Evolutionary conservation across 2,113 vertebrate species (phyloP), one percentile per base, ranked within the genome.

Genomic region (Cryptomyrus ogoouensis): DNA sequence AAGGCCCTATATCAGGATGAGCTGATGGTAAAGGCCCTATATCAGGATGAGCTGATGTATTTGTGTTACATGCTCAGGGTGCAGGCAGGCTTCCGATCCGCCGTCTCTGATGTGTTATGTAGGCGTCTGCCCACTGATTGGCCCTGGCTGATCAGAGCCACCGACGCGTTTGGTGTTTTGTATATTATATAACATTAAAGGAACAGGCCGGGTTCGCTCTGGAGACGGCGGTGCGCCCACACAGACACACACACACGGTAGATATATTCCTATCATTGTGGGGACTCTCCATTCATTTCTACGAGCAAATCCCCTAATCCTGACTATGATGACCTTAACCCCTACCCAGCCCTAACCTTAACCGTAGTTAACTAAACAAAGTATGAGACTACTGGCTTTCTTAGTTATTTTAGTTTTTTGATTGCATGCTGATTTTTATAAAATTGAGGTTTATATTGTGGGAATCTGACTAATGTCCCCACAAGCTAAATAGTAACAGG

Each of bases 111-210:
- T 70, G 62, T 70, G 74, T 80, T 80, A 80, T 80, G 74, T 80
- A 90, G 89, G 92, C 89, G 62, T 89, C 44, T 47, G 87, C 62
- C 88, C 52, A 91, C 53, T 92, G 77, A 93, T 92, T 93, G 87
- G 91, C 83, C 92, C 83, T 91, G 89, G 90, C 90, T 88, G 77
- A 91, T 89, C 89, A 91, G 0, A 90, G 66, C 19, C 7, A 89
- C 90, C 58, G 44, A 86, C 21, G 44, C 83, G 87, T 91, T 90
- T 90, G 88, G 83, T 90, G 89, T 92, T 91, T 86, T 91, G 74
- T 46, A 89, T 89, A 91, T 94, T 93, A 94, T 92, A 90, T 93
- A 89, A 94, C 92, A 88, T 93, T 90, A 91, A 93, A 94, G 91
- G 91, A 92, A 91, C 91, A 92, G 66, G 87, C 92, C 90, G 90